A percentile compares a stretch with the other conserved stretches of the same genome.
Evolutionary conservation across 2,797 vertebrate species (phyloP).

Genomic region (Lates japonicus): DNA sequence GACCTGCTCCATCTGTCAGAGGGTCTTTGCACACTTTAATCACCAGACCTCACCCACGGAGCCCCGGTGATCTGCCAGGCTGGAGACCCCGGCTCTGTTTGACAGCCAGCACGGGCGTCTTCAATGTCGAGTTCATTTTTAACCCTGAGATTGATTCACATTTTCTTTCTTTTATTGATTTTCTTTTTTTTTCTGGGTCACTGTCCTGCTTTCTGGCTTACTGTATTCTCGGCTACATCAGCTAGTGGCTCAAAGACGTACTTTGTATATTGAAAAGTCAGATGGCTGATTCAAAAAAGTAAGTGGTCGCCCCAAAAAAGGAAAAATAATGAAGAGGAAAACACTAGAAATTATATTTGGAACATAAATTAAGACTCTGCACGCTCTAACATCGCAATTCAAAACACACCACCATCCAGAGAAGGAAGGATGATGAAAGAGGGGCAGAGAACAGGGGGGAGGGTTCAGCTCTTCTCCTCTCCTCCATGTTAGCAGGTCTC

Average conservation of each 20-base stretch:
- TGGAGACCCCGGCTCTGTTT: constrained; percentile 28
- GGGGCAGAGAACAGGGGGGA: constrained; percentile 20
- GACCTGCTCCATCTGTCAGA: constrained; percentile 75
- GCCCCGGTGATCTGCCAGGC: constrained; percentile 16
- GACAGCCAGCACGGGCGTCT: not conserved
- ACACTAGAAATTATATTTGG: not conserved
- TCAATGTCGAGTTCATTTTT: not conserved
- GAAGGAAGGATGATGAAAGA: constrained; percentile 36
- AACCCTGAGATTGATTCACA: not conserved
- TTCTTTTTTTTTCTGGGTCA: not conserved
- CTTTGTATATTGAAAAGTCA: not conserved
- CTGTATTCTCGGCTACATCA: not conserved
- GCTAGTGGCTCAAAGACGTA: not conserved
- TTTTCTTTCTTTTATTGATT: not conserved
- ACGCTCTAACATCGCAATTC: not conserved
- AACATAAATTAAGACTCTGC: not conserved
- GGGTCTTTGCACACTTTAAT: constrained; percentile 64
- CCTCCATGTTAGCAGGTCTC: constrained; percentile 58
- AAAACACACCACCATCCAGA: constrained; percentile 16
- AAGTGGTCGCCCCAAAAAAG: not conserved
- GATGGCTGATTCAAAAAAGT: not conserved
- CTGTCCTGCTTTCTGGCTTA: not conserved
- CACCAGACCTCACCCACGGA: constrained; percentile 40
- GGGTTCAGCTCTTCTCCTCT: constrained; percentile 30
- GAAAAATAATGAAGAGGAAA: not conserved